Evolutionary conservation across 2,797 vertebrate species (phyloP), one percentile per base, ranked within the genome.

Genomic region (Macropus fuliginosus): DNA sequence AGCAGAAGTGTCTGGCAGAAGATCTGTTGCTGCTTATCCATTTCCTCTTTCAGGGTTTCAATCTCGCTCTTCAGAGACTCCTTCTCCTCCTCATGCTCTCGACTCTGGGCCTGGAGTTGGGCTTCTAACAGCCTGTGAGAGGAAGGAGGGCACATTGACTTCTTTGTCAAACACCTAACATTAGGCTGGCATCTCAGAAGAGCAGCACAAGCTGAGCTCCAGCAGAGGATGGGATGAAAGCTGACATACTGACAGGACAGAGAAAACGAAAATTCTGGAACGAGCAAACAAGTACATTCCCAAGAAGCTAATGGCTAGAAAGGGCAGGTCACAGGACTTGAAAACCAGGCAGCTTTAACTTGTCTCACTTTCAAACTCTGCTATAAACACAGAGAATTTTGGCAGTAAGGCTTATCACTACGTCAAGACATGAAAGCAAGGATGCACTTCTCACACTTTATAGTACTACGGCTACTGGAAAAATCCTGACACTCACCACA

Each of bases 1-100:
- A 99, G 98, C 1, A 99, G 98, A 56, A 99, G 97, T 0, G 98
- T 99, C 98, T 99, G 99, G 98, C 98, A 98, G 89, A 99, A 99
- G 54, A 98, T 95, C 95, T 99, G 99, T 98, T 99, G 99, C 98
- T 99, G 99, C 95, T 99, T 99, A 98, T 99, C 99, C 93, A 99
- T 92, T 97, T 99, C 99, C 5, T 98, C 99, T 59, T 98, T 99
- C 97, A 99, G 98, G 9, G 98, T 94, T 93, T 99, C 99, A 14
- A 99, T 98, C 98, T 99, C 98, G 0, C 98, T 99, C 95, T 97
- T 98, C 54, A 99, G 98, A 2, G 97, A 98, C 92, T 99, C 99
- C 56, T 99, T 97, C 96, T 99, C 99, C 1, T 99, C 99, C 46
- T 98, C 98, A 0, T 99, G 98, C 94, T 99, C 98, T 5, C 98